Percentiles rank a stretch among this genome's conserved stretches.
Conservation (phyloP, 2,113 vertebrate genomes). For the Neomonachus schauinslandi region DNA sequence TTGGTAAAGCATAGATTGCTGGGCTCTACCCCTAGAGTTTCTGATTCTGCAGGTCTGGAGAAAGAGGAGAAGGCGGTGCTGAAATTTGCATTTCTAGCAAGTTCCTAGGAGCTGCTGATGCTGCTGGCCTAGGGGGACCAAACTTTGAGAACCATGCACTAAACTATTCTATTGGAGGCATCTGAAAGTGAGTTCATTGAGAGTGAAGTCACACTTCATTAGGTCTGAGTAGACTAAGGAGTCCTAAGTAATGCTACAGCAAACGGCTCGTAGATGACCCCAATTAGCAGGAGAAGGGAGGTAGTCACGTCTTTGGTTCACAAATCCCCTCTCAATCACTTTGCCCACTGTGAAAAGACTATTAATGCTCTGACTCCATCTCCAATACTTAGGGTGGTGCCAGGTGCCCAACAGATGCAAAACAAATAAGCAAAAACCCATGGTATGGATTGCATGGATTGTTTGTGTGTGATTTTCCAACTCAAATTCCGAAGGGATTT, state of each 20-base stretch:
- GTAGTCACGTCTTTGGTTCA: neutral
- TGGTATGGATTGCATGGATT: neutral
- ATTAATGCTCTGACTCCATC: neutral
- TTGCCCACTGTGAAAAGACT: neutral
- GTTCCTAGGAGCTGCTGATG: neutral
- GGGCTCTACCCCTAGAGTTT: neutral
- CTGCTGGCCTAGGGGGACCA: neutral
- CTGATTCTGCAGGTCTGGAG: neutral
- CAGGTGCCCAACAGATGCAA: neutral
- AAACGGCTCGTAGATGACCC: neutral
- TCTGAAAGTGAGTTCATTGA: neutral
- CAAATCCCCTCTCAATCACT: neutral
- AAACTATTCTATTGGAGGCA: neutral
- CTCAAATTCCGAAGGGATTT: neutral
- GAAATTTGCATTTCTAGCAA: neutral
- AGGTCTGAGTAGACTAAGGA: neutral
- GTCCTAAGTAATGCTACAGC: no score
- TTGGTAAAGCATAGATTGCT: neutral
- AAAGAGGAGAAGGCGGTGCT: neutral
- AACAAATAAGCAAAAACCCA: neutral
- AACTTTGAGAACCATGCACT: neutral
- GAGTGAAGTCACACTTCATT: neutral
- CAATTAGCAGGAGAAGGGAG: neutral
- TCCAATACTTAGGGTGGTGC: neutral
- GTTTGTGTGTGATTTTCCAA: neutral